Base-by-base conservation (phyloP, 2,797 vertebrate species). In the Alcedo quadribrachys region DNA sequence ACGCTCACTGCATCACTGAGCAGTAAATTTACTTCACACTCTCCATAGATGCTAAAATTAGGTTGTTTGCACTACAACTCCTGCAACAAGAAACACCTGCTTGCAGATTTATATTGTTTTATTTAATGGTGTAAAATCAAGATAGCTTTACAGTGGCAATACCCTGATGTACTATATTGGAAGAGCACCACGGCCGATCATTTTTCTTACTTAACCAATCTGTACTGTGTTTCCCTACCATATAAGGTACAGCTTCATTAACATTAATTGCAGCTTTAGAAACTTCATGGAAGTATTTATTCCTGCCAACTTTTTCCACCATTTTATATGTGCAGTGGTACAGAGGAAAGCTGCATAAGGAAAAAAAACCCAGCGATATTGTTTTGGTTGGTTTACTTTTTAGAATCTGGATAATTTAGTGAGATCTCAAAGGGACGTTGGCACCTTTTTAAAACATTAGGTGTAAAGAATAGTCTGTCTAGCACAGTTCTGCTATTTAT, bases 11-110 rank as follows among this genome's bases (percentile, higher is more conserved):
- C 97, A 96, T 96, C 96, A 93, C 95, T 98, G 97, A 98, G 97
- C 98, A 97, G 96, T 98, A 98, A 98, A 98, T 98, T 97, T 95
- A 97, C 97, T 97, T 91, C 96, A 27, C 92, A 90, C 97, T 97
- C 96, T 76, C 86, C 81, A 78, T 88, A 95, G 97, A 97, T 94
- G 96, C 98, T 98, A 97, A 98, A 98, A 98, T 98, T 97, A 98
- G 98, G 97, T 97, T 97, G 97, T 97, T 97, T 98, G 97, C 96
- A 84, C 97, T 98, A 96, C 96, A 97, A 96, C 97, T 97, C 96
- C 93, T 18, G 81, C 96, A 97, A 96, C 95, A 96, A 97, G 97
- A 96, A 97, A 97, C 97, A 98, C 97, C 97, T 98, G 97, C 97
- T 95, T 96, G 87, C 93, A 96, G 97, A 97, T 98, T 97, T 97